phyloP scores from a whole-genome alignment of 1,140 invertebrate genomes.

The Drosophila hydei region DNA sequence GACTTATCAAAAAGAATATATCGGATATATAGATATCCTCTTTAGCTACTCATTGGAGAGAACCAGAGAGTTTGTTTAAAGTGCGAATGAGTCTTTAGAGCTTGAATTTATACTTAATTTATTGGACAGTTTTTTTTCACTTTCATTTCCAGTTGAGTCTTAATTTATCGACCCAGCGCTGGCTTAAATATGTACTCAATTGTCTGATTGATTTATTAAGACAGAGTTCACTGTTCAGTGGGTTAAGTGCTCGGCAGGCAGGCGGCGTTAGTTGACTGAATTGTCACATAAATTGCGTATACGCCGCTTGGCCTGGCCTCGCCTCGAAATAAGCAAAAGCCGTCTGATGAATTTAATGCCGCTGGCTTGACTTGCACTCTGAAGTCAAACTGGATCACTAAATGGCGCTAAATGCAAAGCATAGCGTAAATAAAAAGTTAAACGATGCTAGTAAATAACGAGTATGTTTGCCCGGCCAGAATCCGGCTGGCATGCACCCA shows the following conservation, averaged over 20 bases:
- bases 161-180: constrained; percentile 5
- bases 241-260: background rate
- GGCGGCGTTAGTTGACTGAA: constrained; percentile 28
- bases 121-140: background rate
- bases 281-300: constrained; percentile 48
- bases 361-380: constrained; percentile 15
- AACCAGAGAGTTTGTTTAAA: no score
- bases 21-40: no score
- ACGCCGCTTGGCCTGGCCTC: constrained; percentile 16
- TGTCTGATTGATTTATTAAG: constrained; percentile 22
- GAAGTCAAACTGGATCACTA: constrained; percentile 49
- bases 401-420: constrained; percentile 73
- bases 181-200: constrained; percentile 9
- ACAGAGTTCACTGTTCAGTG: constrained; percentile 1
- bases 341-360: constrained; percentile 67
- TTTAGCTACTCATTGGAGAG: background rate
- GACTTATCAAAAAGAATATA: no score
- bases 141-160: background rate
- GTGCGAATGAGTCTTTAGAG: no score
- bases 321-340: constrained; percentile 6
- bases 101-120: no score
- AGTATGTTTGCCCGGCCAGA: constrained; percentile 54
- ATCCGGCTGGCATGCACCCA: constrained; percentile 32
- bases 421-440: constrained; percentile 71
- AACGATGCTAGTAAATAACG: constrained; percentile 67